phyloP scores from a whole-genome alignment of 2,888 invertebrate genomes.

The Tortricodes alternella region DNA sequence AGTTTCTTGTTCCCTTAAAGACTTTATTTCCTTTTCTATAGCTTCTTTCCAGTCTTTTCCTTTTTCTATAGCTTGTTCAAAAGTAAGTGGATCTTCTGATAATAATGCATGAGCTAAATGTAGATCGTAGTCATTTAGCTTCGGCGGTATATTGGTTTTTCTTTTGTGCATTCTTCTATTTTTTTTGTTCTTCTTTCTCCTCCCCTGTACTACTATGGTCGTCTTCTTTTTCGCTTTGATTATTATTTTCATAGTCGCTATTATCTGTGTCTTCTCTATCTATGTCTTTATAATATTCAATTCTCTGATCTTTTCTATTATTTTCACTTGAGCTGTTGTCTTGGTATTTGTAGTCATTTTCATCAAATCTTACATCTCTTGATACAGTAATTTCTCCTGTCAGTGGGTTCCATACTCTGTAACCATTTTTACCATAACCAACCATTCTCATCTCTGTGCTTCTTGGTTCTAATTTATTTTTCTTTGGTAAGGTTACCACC shows the following conservation, averaged over 20 bases:
- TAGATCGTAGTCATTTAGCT: not conserved
- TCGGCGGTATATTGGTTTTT: not conserved
- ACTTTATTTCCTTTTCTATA: slow-evolving; percentile 7
- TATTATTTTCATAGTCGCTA: no score
- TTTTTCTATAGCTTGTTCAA: slow-evolving; percentile 3
- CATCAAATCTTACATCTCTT: slow-evolving; percentile 26
- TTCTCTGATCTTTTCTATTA: no score
- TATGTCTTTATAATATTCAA: no score
- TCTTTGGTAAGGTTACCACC: slow-evolving; percentile 12
- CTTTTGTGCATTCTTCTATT: no score
- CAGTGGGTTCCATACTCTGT: slow-evolving; percentile 28
- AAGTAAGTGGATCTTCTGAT: not conserved
- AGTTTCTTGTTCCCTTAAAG: slow-evolving; percentile 7
- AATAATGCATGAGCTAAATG: not conserved
- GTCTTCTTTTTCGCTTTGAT: no score
- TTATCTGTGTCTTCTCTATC: no score
- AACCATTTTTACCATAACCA: slow-evolving; percentile 29
- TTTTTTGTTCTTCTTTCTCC: no score
- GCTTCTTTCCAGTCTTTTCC: slow-evolving; percentile 11
- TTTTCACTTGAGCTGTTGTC: no score
- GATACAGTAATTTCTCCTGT: slow-evolving; percentile 3
- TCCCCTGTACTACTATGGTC: no score
- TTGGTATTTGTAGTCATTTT: not conserved
- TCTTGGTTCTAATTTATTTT: slow-evolving; percentile 23
- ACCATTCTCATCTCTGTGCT: slow-evolving; percentile 29